Conservation (phyloP, 2,113 vertebrate genomes). For the Cacatua alba region DNA sequence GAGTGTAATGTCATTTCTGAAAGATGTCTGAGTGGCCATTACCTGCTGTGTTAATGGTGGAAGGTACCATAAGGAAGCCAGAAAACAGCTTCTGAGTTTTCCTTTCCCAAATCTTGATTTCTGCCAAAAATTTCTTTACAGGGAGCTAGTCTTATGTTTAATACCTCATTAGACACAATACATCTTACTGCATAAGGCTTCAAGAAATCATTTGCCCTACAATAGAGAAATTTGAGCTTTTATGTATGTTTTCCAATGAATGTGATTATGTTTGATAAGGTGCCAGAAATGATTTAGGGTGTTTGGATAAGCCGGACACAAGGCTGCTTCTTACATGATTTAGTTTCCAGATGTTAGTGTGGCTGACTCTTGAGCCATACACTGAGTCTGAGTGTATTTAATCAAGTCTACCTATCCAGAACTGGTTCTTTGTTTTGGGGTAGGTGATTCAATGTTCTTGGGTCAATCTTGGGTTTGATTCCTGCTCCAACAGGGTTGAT, state of each 20-base stretch:
- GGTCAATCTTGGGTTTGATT: not conserved
- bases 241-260: not conserved
- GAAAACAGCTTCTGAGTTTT: not conserved
- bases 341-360: not conserved
- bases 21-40: not conserved
- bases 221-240: not conserved
- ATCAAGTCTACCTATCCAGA: not conserved
- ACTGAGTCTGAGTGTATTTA: not conserved
- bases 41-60: not conserved
- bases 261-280: not conserved
- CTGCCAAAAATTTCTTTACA: not conserved
- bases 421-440: not conserved
- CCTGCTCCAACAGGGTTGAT: not conserved
- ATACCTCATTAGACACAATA: not conserved
- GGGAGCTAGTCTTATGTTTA: not conserved
- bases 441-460: not conserved
- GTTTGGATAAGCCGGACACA: not conserved
- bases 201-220: not conserved
- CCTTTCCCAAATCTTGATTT: not conserved
- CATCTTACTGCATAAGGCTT: not conserved
- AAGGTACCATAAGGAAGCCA: not conserved
- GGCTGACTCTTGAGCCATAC: not conserved
- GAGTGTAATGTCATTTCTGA: not conserved
- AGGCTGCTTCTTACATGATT: not conserved
- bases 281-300: not conserved